Evolutionary conservation across 2,113 vertebrate genomes (phyloP), one percentile per base, ranked within the genome.

Genomic region (Brienomyrus brachyistius): DNA sequence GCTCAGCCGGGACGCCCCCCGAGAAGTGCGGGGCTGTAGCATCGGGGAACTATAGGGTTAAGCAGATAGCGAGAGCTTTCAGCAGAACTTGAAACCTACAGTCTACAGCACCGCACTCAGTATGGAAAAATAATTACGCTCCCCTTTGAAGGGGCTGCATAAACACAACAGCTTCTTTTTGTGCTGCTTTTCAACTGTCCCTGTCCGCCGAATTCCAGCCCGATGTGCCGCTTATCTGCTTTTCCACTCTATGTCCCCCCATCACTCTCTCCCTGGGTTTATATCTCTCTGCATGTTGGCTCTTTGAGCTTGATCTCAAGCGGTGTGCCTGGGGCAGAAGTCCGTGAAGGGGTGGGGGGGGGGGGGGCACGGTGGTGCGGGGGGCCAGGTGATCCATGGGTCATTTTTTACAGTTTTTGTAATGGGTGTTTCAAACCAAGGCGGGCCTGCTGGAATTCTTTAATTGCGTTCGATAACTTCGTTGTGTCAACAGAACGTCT

Each of bases 121-220:
- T 93, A 96, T 96, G 96, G 95, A 95, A 96, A 96, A 96, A 95
- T 94, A 95, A 96, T 96, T 95, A 96, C 88, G 91, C 89, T 91
- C 59, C 70, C 91, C 95, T 96, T 96, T 96, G 96, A 96, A 95
- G 95, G 90, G 90, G 93, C 95, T 95, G 95, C 95, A 95, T 95
- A 96, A 96, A 96, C 94, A 96, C 92, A 94, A 95, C 94, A 93
- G 94, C 94, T 93, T 93, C 95, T 95, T 95, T 95, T 94, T 95
- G 50, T 90, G 70, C 89, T 89, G 90, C 90, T n/a, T 48, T 88
- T 88, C 85, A 66, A 48, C 86, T 87, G 56, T 90, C 91, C 80
- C 90, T 91, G 89, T 92, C 86, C 91, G 91, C 91, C 56, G 88
- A 93, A 93, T 91, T 85, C 47, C 91, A 92, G 89, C 89, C 88